A percentile compares a stretch with the other conserved stretches of the same genome.
Conservation (phyloP, 2,113 vertebrate species). For the Gadus macrocephalus region DNA sequence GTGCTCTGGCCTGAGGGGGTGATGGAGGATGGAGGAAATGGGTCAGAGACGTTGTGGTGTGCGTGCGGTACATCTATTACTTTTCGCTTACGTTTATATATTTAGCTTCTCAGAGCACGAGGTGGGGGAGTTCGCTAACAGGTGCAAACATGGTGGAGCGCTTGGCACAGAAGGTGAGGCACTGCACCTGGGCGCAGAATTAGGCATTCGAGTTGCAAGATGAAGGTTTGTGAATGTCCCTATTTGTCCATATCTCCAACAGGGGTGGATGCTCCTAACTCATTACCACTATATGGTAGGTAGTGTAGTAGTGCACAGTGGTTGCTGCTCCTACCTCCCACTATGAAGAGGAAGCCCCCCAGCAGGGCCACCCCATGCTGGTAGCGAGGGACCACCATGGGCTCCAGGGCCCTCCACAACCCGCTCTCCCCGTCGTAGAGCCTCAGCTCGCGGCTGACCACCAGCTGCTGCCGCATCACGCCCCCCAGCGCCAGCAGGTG, state of each 20-base stretch:
- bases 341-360: conserved; percentile 78
- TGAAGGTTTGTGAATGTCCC: too few relatives aligned
- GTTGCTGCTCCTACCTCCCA: conserved; percentile 71
- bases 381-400: conserved; percentile 78
- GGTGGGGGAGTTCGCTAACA: too few relatives aligned
- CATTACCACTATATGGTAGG: not conserved
- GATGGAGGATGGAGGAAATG: not conserved
- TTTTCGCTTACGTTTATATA: too few relatives aligned
- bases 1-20: conserved; percentile 70
- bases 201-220: too few relatives aligned
- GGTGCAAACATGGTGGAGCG: too few relatives aligned
- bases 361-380: conserved; percentile 78
- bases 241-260: too few relatives aligned
- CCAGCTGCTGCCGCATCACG: conserved; percentile 78
- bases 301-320: not conserved
- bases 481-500: conserved; percentile 75
- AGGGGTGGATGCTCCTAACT: too few relatives aligned
- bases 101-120: too few relatives aligned
- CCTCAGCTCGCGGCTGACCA: conserved; percentile 76
- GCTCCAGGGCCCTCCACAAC: conserved; percentile 70
- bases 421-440: conserved; percentile 65
- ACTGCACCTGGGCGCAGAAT: too few relatives aligned
- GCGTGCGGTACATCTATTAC: too few relatives aligned
- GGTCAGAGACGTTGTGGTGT: too few relatives aligned
- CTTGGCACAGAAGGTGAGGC: too few relatives aligned